phyloP scores from a whole-genome alignment of 2,113 vertebrate species.

The Boleophthalmus pectinirostris region DNA sequence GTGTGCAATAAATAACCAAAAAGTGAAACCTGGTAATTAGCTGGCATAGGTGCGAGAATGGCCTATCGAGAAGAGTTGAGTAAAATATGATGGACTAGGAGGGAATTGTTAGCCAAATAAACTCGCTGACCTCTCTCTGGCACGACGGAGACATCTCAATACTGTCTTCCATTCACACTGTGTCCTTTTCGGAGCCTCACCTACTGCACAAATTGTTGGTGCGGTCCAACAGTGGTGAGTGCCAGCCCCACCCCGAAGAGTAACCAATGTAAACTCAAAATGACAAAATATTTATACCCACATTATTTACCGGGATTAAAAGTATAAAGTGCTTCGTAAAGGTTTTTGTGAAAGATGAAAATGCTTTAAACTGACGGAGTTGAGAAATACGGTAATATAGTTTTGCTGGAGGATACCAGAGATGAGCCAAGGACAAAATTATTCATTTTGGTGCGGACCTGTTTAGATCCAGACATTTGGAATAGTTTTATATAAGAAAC shows the following conservation, averaged over 20 bases:
- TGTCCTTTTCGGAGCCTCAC: conserved; percentile 49
- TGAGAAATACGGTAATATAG: neutral
- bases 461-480: neutral
- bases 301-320: neutral
- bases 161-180: conserved; percentile 12
- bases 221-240: conserved; percentile 20
- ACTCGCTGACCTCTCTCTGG: conserved; percentile 58
- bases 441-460: neutral
- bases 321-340: neutral
- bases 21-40: conserved; percentile 45
- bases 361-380: too few relatives aligned
- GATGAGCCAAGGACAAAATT: neutral
- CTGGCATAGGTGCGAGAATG: conserved; percentile 47
- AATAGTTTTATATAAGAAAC: neutral
- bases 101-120: conserved; percentile 48
- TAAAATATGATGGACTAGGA: conserved; percentile 25
- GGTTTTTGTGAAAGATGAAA: too few relatives aligned
- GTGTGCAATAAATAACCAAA: conserved; percentile 46
- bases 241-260: conserved; percentile 23
- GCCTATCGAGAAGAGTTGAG: conserved; percentile 30
- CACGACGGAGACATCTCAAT: conserved; percentile 30
- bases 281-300: conserved; percentile 28
- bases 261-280: conserved; percentile 26
- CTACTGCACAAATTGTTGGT: conserved; percentile 39
- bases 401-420: neutral